Evolutionary conservation across 2,113 vertebrate genomes (phyloP).

Genomic region (Vidua chalybeata): DNA sequence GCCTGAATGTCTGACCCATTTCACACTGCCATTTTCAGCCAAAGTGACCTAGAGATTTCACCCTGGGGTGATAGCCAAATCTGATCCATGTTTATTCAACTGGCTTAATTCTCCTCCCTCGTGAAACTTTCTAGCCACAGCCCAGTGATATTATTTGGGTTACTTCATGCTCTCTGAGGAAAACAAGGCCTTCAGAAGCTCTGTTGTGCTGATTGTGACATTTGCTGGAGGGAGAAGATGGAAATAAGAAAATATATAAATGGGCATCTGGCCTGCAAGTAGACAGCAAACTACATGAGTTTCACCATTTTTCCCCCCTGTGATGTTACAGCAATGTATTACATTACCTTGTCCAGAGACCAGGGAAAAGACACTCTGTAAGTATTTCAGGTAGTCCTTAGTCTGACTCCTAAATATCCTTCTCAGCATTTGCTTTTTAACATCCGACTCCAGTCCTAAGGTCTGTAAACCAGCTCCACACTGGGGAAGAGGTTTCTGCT

Average conservation of each 20-base stretch:
- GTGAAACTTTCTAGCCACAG: neutral
- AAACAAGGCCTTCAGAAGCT: slow-evolving; percentile 24
- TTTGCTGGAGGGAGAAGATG: neutral
- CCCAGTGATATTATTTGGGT: neutral
- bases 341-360: neutral
- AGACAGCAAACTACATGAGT: neutral
- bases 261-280: neutral
- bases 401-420: neutral
- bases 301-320: neutral
- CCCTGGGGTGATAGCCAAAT: slow-evolving; percentile 6
- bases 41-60: slow-evolving; percentile 35
- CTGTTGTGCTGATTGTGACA: neutral
- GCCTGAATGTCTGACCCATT: neutral
- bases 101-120: neutral
- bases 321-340: neutral
- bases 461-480: neutral
- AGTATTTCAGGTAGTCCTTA: neutral
- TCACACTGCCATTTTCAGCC: neutral
- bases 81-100: neutral
- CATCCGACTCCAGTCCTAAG: neutral
- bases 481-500: neutral
- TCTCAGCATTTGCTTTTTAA: neutral
- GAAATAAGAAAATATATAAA: slow-evolving; percentile 11
- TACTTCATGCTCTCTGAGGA: neutral
- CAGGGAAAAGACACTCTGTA: neutral